Base-by-base conservation (phyloP, 53 echinoderm and acorn worm species). In the Henricia sp. region DNA sequence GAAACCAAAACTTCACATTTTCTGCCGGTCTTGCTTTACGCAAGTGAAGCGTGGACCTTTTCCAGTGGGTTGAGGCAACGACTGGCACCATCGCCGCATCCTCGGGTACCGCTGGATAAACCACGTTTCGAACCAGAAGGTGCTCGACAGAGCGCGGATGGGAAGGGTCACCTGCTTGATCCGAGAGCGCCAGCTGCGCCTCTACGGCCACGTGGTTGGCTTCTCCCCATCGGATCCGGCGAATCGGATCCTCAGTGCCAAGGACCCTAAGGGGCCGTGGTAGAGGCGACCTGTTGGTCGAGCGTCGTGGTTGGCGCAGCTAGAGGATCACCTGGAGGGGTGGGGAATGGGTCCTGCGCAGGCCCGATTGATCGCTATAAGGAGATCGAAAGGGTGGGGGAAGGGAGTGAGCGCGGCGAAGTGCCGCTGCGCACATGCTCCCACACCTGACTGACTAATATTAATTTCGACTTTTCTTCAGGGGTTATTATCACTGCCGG, bases 401-500 rank as follows among this genome's bases (percentile, higher is more conserved):
- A 16, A 54, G 3, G 13, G 20, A 54, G 3, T 54, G 17, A 4
- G 13, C 54, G 20, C 8, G 4, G 13, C 17, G 13, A 10, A 54
- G 8, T 54, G 4, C 17, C 20, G 54, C 3, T 54, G 6, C 13
- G 13, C 44, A 13, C 0, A 62, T 16, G 27, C 29, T 62, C 62
- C 59, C 3, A 16, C 27, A 2, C 19, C n/a, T 44, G 40, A 68
- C 13, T 27, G 8, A 20, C 0, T 21, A 16, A 36, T 20, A 12
- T 4, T 13, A 13, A 32, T 6, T n/a, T 9, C 36, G 33, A 34
- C 55, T 38, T 37, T 32, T 76, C 13, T n/a, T n/a, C 8, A 89
- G 89, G 89, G 23, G 68, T 84, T 0, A 75, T 84, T 50, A 84
- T 89, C 58, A 89, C 75, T 26, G 84, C 89, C 6, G 67, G 72